Base-by-base conservation (phyloP, 2,797 vertebrate species). In the Sebastiscus albofasciatus region DNA sequence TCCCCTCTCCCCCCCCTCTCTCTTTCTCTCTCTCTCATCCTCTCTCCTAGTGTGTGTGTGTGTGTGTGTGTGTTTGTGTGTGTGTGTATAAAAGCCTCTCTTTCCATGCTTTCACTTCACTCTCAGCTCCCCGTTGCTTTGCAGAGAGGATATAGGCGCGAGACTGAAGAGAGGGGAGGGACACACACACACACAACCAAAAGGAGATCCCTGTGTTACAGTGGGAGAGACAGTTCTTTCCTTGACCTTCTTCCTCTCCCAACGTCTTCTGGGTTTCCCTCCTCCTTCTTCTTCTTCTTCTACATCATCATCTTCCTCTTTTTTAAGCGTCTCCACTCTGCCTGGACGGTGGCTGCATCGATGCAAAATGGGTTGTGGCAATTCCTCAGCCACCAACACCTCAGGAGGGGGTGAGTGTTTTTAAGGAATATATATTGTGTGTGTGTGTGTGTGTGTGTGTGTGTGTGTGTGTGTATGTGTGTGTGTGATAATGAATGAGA, bases 291-390 rank as follows among this genome's bases (percentile, higher is more conserved):
- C 58, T 56, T 8, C 61, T 58, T 3, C 56, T 55, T 14, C 22
- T 56, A 24, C 24, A 24, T 55, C 36, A 6, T 20, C 72, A 20
- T 18, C 79, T 42, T 78, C 67, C 56, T 68, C 83, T 76, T 13
- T 24, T 58, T 46, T 85, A 72, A 89, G 54, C 62, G 49, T 83
- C 81, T 84, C 87, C 11, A 22, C 72, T 87, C 80, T 87, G 78
- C 80, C 81, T 83, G 83, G 86, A 84, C 85, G 71, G 93, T 90
- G 92, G 93, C 91, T 90, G 86, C 93, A 88, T 94, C 87, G 81
- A 94, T 94, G 94, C 91, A 93, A 93, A 87, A 96, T 97, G 96
- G 96, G 96, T 90, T 96, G 96, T 95, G 95, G 96, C 87, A 96
- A 97, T 94, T 97, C 96, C 86, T 95, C 96, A 82, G 94, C 95